Evolutionary conservation across 2,797 vertebrate genomes (phyloP).

Genomic region (Rousettus madagascariensis): DNA sequence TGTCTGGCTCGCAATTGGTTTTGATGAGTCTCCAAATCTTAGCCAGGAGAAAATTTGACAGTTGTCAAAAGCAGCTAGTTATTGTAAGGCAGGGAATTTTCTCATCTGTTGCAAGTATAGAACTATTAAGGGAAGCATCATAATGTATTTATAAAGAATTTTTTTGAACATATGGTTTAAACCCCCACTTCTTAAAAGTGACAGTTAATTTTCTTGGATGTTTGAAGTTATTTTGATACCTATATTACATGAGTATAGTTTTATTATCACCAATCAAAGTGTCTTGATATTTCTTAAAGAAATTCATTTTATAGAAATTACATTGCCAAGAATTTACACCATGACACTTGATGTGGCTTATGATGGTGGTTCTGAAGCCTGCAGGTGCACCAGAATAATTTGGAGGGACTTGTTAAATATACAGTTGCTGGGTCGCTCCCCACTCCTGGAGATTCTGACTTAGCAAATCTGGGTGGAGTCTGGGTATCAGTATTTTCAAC

Average conservation of each 20-base stretch:
- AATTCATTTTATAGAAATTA: slow-evolving; percentile 19
- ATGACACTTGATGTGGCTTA: neutral
- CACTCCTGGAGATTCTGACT: neutral
- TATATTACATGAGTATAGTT: neutral
- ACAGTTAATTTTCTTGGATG: slow-evolving; percentile 45
- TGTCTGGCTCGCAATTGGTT: slow-evolving; percentile 66
- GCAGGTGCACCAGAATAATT: neutral
- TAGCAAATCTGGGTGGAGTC: neutral
- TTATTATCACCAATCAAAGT: slow-evolving; percentile 27
- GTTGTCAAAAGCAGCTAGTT: slow-evolving; percentile 62
- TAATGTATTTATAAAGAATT: slow-evolving; percentile 38
- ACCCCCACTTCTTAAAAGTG: slow-evolving; percentile 30
- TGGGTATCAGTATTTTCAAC: neutral
- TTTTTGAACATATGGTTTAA: slow-evolving; percentile 23
- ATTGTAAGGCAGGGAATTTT: slow-evolving; percentile 58
- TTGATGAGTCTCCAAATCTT: slow-evolving; percentile 69
- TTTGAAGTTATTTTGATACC: slow-evolving; percentile 42
- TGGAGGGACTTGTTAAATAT: neutral
- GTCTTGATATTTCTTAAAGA: slow-evolving; percentile 44
- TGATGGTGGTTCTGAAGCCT: neutral
- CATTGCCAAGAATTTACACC: neutral
- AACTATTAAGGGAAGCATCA: neutral
- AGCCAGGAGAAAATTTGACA: slow-evolving; percentile 71
- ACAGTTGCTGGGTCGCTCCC: no score
- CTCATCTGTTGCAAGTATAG: slow-evolving; percentile 36